Percentiles rank a stretch among this genome's conserved stretches.
phyloP scores from a whole-genome alignment of 1,140 invertebrate species.

The Hypsibius dujardini region DNA sequence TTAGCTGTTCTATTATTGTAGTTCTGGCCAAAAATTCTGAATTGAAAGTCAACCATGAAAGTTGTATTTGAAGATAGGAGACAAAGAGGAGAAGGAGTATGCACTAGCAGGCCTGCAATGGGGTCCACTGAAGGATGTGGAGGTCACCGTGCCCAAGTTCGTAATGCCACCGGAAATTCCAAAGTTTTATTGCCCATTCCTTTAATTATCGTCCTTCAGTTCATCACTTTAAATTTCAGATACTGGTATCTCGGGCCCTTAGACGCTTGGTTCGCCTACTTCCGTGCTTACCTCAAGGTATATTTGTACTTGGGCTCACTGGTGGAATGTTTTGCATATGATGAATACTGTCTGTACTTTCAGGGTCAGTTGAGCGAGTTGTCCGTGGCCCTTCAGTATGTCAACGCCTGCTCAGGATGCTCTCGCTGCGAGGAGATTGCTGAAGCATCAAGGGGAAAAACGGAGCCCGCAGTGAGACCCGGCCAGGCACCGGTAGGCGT shows the following conservation, averaged over 20 bases:
- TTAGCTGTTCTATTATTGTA: background rate
- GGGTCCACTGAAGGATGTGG: background rate
- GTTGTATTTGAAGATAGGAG: constrained; percentile 7
- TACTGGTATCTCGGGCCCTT: constrained; percentile 14
- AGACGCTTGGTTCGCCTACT: background rate
- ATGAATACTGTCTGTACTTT: too few species aligned
- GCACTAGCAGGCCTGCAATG: background rate
- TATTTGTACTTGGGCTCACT: background rate
- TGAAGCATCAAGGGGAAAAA: background rate
- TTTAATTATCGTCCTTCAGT: constrained; percentile 10
- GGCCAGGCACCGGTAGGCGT: too few species aligned
- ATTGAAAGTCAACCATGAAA: background rate
- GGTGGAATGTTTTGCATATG: background rate
- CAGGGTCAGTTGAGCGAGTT: background rate
- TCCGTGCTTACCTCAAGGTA: background rate
- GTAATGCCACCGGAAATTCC: background rate
- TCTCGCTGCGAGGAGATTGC: background rate
- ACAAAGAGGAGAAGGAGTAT: constrained; percentile 10
- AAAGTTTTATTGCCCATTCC: background rate
- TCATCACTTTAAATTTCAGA: background rate
- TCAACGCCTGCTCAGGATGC: background rate
- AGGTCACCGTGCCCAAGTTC: background rate
- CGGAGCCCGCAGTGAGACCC: too few species aligned
- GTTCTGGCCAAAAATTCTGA: background rate
- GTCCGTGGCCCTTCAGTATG: background rate